Conservation (phyloP, 2,888 invertebrate species). For the Sarcophaga rosellei region DNA sequence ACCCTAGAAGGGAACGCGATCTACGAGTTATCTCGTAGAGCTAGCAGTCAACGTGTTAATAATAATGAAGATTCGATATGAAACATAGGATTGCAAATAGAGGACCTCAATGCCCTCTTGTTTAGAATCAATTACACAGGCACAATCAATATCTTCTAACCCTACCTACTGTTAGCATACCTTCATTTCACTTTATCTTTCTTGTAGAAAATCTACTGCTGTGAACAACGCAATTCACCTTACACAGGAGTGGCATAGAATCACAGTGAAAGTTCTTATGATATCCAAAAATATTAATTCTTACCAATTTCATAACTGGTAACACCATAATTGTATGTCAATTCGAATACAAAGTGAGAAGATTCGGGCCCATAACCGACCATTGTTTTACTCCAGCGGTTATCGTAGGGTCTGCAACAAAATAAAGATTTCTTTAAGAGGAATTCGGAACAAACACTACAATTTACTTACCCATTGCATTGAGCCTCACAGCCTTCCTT, state of each 20-base stretch:
- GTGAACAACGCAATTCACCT: no score
- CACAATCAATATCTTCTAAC: no score
- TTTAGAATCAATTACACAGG: no score
- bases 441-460: background rate
- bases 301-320: conserved; percentile 90
- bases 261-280: background rate
- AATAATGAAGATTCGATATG: no score
- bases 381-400: conserved; percentile 99
- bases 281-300: background rate
- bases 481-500: conserved; percentile 97
- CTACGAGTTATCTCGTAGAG: no score
- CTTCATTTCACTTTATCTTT: no score
- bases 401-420: conserved; percentile 93
- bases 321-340: conserved; percentile 98
- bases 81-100: no score
- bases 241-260: background rate
- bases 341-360: conserved; percentile 95
- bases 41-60: no score
- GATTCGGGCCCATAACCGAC: conserved; percentile 98
- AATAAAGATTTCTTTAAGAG: background rate
- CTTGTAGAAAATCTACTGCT: no score
- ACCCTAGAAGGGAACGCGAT: no score
- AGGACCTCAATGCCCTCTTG: no score
- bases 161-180: no score
- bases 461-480: conserved; percentile 92